Evolutionary conservation across 2,797 vertebrate species (phyloP), one percentile per base, ranked within the genome.

Genomic region (Podarcis lilfordi): DNA sequence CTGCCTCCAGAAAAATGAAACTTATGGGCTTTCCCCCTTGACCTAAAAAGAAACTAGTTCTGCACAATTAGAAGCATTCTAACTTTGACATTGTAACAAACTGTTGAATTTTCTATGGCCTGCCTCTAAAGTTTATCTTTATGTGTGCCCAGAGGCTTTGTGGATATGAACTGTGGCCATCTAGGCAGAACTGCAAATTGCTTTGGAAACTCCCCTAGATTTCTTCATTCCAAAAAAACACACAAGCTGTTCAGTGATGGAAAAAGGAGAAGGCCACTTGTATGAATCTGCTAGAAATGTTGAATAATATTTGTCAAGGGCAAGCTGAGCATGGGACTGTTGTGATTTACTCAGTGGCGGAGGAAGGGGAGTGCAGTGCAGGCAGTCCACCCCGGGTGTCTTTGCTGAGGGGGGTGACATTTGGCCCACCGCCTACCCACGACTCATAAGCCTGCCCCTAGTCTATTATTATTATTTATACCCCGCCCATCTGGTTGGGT

Each of bases 1-100:
- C 85, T 71, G 25, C 71, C 35, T 91, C 23, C 69, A 89, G 55
- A 61, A 87, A 81, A 84, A 90, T 37, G 76, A 32, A 89, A 90
- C 11, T 13, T 76, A 6, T 10, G 3, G 64, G n/a, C 40, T 50
- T 82, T 91, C 88, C 45, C 43, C 77, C 13, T 0, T 55, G 1
- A 85, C 68, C 86, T 72, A 84, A 88, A 5, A 35, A 86, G 43
- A 78, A 84, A 69, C 80, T 86, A 84, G 80, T 89, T 86, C 27
- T 77, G 45, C 72, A 76, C n/a, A 76, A 5, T 88, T 87, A 92
- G 88, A 86, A 64, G 66, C 0, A 8, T 37, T 35, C 29, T 86
- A 1, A 32, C 4, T 90, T n/a, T 85, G 83, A 69, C 83, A 85
- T 3, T 27, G 64, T 17, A 64, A 72, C n/a, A 4, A 2, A n/a